phyloP scores from a whole-genome alignment of 2,888 invertebrate species.

The Vanessa cardui region DNA sequence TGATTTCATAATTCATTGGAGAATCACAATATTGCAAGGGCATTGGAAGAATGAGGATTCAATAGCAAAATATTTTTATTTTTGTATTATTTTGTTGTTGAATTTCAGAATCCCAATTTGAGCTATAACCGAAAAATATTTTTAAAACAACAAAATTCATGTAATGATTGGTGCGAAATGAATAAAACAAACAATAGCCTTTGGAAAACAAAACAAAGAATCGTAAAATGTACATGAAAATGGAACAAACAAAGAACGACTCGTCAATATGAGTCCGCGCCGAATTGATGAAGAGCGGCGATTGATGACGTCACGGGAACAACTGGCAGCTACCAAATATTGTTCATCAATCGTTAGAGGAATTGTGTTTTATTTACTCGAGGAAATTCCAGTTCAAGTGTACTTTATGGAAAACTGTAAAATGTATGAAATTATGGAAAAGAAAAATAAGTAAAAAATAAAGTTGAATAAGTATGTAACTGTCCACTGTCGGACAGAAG shows the following conservation, averaged over 20 bases:
- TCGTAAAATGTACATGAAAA: conserved; percentile 3
- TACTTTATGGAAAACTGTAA: not conserved
- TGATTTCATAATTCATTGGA: too few species aligned
- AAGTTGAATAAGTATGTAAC: too few species aligned
- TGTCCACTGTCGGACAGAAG: too few species aligned
- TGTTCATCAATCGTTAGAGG: not conserved
- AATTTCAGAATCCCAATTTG: too few species aligned
- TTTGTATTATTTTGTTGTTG: too few species aligned
- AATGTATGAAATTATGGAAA: too few species aligned
- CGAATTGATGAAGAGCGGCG: conserved; percentile 1
- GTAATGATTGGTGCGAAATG: not conserved
- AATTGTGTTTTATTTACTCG: not conserved
- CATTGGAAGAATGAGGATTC: too few species aligned
- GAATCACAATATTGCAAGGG: too few species aligned
- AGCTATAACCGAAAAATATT: not conserved
- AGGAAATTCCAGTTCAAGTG: not conserved
- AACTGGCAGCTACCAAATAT: conserved; percentile 1
- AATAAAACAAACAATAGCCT: not conserved
- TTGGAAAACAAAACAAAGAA: not conserved
- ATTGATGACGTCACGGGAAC: not conserved
- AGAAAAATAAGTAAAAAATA: too few species aligned
- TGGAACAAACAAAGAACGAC: not conserved
- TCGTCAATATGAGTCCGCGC: not conserved
- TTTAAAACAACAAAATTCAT: not conserved
- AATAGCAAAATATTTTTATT: too few species aligned